Evolutionary conservation across 2,888 invertebrate genomes (phyloP), one percentile per base, ranked within the genome.

Genomic region (Cephus pulcher): DNA sequence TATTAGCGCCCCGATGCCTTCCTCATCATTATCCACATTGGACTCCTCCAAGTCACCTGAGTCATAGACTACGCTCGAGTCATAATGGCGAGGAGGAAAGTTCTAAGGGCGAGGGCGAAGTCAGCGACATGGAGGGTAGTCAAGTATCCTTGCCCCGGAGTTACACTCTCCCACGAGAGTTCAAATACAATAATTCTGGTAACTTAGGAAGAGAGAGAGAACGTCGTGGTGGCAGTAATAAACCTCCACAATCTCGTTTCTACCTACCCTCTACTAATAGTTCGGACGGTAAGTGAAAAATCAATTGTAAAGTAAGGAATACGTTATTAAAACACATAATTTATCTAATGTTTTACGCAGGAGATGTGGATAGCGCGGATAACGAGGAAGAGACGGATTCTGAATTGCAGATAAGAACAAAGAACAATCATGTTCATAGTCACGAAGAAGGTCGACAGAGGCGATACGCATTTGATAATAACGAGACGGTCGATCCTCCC

Each of bases 141-240:
- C 94, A 97, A 94, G 94, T 97, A 84, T 97, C 97, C 3, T 92
- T 97, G 77, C 97, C 97, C 0, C 94, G 97, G 34, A 97, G 96
- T 37, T 97, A 97, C 90, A 97, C 97, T 0, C 92, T 97, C 75
- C 97, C 97, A 1, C 94, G 97, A 30, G 96, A 97, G 92, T 97
- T 97, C 92, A 96, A 96, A 87, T 97, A 96, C 92, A 89, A 89
- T 79, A 88, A 89, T 81, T 83, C 88, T n/a, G 87, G 85, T 56
- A 88, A 87, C 77, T 82, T 80, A 9, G 84, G 83, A 34, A 86
- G 95, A 82, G 93, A 92, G 74, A 88, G 92, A 78, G 92, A 93
- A 68, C 89, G 93, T 81, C 93, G 95, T 82, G 93, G 94, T 77
- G 92, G 95, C 80, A 93, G 94, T 82, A 92, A 94, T 79, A 95